phyloP scores from a whole-genome alignment of 2,113 vertebrate genomes.

The Amblyopsis rosae region DNA sequence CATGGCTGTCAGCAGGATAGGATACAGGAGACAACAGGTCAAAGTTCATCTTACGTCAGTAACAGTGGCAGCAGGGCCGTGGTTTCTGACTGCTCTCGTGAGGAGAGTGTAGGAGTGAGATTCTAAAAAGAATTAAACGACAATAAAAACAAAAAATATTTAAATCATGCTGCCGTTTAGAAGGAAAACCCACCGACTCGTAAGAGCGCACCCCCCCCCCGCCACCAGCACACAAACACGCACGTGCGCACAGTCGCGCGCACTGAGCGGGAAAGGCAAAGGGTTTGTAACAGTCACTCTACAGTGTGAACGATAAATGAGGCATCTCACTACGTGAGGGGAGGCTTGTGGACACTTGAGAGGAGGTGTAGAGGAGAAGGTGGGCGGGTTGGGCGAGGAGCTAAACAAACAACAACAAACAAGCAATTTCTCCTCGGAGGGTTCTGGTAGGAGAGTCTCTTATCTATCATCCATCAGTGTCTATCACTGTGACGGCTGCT shows the following conservation, averaged over 20 bases:
- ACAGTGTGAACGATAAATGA: constrained; percentile 85
- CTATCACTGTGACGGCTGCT: constrained; percentile 76
- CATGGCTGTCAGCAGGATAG: constrained; percentile 77
- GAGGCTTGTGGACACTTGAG: constrained; percentile 79
- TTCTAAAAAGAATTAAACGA: constrained; percentile 37
- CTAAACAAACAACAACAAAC: constrained; percentile 45
- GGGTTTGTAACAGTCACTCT: constrained; percentile 97
- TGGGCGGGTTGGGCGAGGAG: background rate
- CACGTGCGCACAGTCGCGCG: constrained; percentile 59
- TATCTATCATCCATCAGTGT: constrained; percentile 73
- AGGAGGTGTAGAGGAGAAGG: constrained; percentile 70
- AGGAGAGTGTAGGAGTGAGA: constrained; percentile 67
- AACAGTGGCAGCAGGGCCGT: constrained; percentile 71
- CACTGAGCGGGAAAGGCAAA: constrained; percentile 88
- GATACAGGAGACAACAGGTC: constrained; percentile 70
- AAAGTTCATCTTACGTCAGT: constrained; percentile 72
- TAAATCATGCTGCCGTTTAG: constrained; percentile 69
- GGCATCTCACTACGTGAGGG: constrained; percentile 90
- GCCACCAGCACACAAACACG: constrained; percentile 48
- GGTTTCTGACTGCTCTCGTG: constrained; percentile 62
- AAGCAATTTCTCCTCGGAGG: constrained; percentile 72
- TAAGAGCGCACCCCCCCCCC: constrained; percentile 46
- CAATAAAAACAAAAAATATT: background rate
- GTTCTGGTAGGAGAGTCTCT: constrained; percentile 75
- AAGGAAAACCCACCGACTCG: constrained; percentile 46